Base-by-base conservation (phyloP, 2,113 vertebrate species). In the Ptilorrhoa leucosticta region DNA sequence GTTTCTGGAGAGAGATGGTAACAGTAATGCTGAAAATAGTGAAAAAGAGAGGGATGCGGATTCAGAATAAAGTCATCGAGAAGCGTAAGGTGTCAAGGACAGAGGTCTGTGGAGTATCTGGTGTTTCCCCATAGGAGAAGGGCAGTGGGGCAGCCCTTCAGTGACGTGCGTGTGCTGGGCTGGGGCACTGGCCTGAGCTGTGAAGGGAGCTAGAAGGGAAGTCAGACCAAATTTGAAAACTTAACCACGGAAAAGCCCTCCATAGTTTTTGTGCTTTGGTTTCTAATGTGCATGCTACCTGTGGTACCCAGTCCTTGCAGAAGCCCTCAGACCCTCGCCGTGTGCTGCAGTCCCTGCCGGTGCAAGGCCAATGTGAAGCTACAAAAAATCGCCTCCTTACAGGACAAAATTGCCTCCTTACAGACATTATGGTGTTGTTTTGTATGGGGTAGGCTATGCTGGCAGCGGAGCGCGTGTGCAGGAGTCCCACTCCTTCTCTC, bases 241-340 rank as follows among this genome's bases (percentile, higher is more conserved):
- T 21, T 17, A 30, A n/a, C 3, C 22, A 5, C 0, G 4, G 26
- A 51, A 66, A 57, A 33, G 10, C n/a, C 42, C 68, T 53, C 24
- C 37, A 1, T 1, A n/a, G 26, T 7, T 57, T 66, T 17, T 37
- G 33, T 39, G 76, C 2, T 42, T 61, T 39, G 13, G 39, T 85
- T 73, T n/a, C 30, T n/a, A 45, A 37, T 56, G 42, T 2, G 12
- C 0, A 1, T 33, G 45, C 58, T 28, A 40, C 45, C 45, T 3
- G 6, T 24, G 18, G 64, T 19, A 42, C 24, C 13, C 58, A 6
- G 3, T 54, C 48, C 17, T 58, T 11, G 39, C 44, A 42, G 76
- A 11, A 18, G 48, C 35, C 24, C 71, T 42, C 13, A 23, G 30
- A 17, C 13, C 23, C 35, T 47, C 0, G 0, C 45, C 0, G 1